These are phyloP conservation scores for Bolborhynchus lineola DNA, from an alignment of 2,113 vertebrate genomes.

Conservation along the genomic window DNA sequence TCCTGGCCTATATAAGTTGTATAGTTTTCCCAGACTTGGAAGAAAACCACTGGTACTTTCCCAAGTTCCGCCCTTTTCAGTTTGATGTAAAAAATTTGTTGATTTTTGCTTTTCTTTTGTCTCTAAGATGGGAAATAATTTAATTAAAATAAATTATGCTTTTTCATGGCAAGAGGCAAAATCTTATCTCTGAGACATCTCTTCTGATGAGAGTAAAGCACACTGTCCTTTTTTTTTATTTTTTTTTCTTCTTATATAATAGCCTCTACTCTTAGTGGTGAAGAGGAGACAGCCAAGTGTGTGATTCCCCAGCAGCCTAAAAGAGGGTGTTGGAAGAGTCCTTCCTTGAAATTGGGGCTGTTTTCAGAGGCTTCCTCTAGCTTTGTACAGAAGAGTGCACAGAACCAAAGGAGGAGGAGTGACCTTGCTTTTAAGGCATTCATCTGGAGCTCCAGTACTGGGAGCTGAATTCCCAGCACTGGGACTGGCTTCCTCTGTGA, in stretches of 20 bases:
- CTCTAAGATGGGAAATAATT: neutral
- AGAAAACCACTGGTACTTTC: slow-evolving; percentile 19
- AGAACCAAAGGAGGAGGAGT: neutral
- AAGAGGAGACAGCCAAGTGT: neutral
- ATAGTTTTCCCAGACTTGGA: slow-evolving; percentile 49
- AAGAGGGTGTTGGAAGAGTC: neutral
- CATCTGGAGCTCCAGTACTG: neutral
- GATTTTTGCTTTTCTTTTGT: neutral
- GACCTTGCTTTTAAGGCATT: slow-evolving; percentile 11
- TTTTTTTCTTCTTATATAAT: neutral
- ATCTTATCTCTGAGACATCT: neutral
- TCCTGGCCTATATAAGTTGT: slow-evolving; percentile 12
- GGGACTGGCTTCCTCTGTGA: neutral
- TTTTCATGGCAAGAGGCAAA: neutral
- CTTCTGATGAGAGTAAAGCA: neutral
- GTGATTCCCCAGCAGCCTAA: neutral
- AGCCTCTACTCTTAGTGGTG: neutral
- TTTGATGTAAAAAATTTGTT: neutral
- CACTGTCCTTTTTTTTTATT: neutral
- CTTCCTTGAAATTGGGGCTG: neutral
- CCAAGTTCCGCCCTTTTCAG: neutral
- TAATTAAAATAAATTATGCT: neutral
- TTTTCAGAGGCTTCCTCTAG: neutral
- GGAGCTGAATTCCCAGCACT: neutral
- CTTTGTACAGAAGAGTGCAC: neutral